Conservation (phyloP, 2,888 invertebrate genomes). For the Cephonodes hylas region DNA sequence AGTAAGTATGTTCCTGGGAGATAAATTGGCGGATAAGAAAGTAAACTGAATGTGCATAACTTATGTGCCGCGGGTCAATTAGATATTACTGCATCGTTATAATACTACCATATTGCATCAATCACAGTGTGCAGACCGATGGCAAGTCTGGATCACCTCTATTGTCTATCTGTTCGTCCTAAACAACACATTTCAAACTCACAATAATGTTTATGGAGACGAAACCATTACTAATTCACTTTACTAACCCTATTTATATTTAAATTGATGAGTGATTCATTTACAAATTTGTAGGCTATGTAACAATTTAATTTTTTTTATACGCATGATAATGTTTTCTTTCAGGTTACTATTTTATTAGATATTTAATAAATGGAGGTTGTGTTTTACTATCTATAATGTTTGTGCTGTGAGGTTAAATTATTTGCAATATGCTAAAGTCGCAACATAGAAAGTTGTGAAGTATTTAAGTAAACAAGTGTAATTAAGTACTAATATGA, state of each 20-base stretch:
- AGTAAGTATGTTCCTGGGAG: constrained; percentile 19
- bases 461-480: no score
- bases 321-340: not conserved
- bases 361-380: no score
- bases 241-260: constrained; percentile 47
- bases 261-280: not conserved
- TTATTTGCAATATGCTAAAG: no score
- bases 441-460: no score
- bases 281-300: not conserved
- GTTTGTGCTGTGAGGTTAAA: no score
- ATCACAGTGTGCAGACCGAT: constrained; percentile 59
- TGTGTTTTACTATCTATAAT: no score
- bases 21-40: constrained; percentile 17
- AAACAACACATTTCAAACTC: constrained; percentile 74
- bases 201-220: constrained; percentile 53
- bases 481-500: no score
- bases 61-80: constrained; percentile 42
- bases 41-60: constrained; percentile 48
- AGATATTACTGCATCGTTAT: constrained; percentile 34
- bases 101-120: constrained; percentile 48
- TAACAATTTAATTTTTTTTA: not conserved
- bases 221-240: constrained; percentile 75
- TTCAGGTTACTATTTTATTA: not conserved
- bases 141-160: constrained; percentile 59
- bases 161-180: constrained; percentile 78